Evolutionary conservation across 23 tunicate genomes (phyloP).

Genomic region (Clavelina lepadiformis): DNA sequence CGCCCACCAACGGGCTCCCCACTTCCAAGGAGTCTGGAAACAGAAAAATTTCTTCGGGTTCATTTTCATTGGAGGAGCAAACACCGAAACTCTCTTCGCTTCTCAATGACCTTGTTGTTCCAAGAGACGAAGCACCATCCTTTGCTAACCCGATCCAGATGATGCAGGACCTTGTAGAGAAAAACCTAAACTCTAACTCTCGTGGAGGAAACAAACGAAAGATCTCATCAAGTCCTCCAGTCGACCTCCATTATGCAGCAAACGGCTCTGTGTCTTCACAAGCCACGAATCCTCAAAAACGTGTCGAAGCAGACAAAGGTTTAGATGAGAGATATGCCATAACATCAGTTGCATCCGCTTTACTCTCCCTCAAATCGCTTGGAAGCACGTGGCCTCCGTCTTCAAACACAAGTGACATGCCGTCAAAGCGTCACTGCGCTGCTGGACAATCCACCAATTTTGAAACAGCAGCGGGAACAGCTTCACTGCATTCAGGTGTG

Average conservation of each 20-base stretch:
- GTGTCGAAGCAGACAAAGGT: not conserved
- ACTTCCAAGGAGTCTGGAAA: not conserved
- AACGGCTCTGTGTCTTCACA: not conserved
- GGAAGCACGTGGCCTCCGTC: no score
- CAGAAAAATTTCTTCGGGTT: not conserved
- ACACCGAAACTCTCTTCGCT: constrained; percentile 9
- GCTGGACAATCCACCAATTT: no score
- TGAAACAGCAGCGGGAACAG: no score
- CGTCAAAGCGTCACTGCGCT: no score
- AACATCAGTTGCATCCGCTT: constrained; percentile 9
- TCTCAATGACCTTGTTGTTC: constrained; percentile 27
- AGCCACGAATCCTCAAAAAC: not conserved
- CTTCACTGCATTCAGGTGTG: no score
- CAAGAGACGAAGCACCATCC: constrained; percentile 12
- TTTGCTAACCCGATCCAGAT: constrained; percentile 33
- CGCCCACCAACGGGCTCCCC: not conserved
- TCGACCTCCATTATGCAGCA: not conserved
- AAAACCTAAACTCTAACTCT: constrained; percentile 12
- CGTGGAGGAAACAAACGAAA: no score
- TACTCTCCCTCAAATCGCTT: constrained; percentile 5
- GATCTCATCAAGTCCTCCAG: not conserved
- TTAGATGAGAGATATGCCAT: not conserved
- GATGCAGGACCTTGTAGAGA: constrained; percentile 56
- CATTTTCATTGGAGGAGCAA: not conserved
- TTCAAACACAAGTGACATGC: no score